Evolutionary conservation across 2,113 vertebrate genomes (phyloP).

Genomic region (Scophthalmus maximus): DNA sequence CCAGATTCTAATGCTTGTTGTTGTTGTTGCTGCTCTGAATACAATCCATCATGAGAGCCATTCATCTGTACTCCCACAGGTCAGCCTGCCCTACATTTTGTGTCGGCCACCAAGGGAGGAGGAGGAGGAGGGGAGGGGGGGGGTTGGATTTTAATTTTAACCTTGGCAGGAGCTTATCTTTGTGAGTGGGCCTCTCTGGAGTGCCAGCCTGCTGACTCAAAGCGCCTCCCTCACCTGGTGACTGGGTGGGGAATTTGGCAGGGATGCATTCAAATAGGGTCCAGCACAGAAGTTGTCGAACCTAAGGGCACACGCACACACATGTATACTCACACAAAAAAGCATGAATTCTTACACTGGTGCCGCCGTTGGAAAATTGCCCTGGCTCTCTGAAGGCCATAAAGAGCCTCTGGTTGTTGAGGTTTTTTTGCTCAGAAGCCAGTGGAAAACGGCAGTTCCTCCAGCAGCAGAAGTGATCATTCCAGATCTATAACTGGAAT

Average conservation of each 20-base stretch:
- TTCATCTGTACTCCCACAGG: slow-evolving; percentile 45
- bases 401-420: slow-evolving; percentile 40
- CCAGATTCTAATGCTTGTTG: slow-evolving; percentile 26
- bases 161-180: slow-evolving; percentile 45
- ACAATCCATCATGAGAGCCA: slow-evolving; percentile 35
- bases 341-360: neutral
- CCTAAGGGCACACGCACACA: neutral
- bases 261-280: slow-evolving; percentile 9
- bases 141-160: slow-evolving; percentile 42
- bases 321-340: slow-evolving; percentile 12
- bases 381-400: slow-evolving; percentile 28
- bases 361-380: slow-evolving; percentile 48
- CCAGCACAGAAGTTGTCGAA: neutral
- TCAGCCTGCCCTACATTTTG: slow-evolving; percentile 28
- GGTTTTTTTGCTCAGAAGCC: slow-evolving; percentile 44
- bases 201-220: too few relatives aligned
- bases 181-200: slow-evolving; percentile 21
- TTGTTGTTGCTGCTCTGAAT: slow-evolving; percentile 32
- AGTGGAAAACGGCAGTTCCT: slow-evolving; percentile 59
- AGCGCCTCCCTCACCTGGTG: slow-evolving; percentile 57
- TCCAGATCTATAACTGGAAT: slow-evolving; percentile 42
- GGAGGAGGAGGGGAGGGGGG: neutral
- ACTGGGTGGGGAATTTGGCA: slow-evolving; percentile 67
- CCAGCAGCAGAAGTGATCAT: slow-evolving; percentile 41
- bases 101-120: neutral